Percentiles rank a stretch among this genome's conserved stretches.
These are phyloP conservation scores for Operophtera brumata DNA, from an alignment of 2,888 invertebrate species.

Conservation along the genomic window DNA sequence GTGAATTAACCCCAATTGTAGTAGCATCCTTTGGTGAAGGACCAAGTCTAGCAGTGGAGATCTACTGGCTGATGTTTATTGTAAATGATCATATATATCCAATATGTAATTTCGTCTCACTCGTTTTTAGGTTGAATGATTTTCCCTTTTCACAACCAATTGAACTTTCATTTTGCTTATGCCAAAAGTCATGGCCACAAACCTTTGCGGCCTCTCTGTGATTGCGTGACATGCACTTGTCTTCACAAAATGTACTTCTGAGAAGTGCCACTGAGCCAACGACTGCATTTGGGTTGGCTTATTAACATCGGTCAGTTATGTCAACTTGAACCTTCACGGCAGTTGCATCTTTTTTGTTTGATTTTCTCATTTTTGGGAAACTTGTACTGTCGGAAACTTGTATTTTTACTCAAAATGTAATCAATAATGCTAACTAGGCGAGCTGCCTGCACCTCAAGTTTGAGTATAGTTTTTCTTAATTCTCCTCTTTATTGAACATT, in stretches of 20 bases:
- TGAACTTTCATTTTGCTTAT: conserved; percentile 5
- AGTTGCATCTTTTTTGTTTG: conserved; percentile 5
- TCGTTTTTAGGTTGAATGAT: not conserved
- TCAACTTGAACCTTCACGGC: conserved; percentile 12
- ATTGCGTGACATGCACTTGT: conserved; percentile 27
- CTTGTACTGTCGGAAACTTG: not conserved
- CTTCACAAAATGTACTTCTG: conserved; percentile 19
- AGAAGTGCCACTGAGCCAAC: conserved; percentile 22
- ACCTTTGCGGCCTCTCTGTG: not conserved
- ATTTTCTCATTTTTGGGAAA: not conserved
- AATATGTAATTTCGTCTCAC: too few species aligned
- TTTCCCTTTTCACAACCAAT: not conserved
- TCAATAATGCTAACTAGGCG: too few species aligned
- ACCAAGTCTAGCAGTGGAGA: not conserved
- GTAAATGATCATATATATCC: not conserved
- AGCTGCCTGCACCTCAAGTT: too few species aligned
- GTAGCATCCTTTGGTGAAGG: too few species aligned
- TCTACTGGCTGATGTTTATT: not conserved
- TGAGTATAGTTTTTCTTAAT: too few species aligned
- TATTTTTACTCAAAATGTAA: too few species aligned
- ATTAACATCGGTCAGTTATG: conserved; percentile 31
- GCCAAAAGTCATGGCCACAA: not conserved
- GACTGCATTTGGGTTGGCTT: conserved; percentile 18
- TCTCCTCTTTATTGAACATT: too few species aligned
- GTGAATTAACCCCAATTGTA: too few species aligned